Base-by-base conservation (phyloP, 2,888 invertebrate genomes). In the Hemithea aestivaria region DNA sequence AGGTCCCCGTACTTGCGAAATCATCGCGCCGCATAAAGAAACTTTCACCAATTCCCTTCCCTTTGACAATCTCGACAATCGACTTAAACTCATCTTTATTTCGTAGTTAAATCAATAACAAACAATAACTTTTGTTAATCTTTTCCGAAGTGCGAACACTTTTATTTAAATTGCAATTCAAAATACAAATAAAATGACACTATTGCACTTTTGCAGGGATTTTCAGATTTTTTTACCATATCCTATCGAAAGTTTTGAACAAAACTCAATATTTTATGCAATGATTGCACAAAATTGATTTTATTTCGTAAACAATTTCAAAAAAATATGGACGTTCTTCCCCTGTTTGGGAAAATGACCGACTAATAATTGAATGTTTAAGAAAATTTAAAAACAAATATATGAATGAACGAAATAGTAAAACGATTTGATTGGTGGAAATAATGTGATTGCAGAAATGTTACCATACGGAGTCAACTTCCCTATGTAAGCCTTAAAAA, bases 31-130 rank as follows among this genome's bases (percentile, higher is more conserved):
- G 50, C 70, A 72, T 60, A 76, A 61, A 48, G 65, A 64, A 56
- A 75, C 81, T 83, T 84, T 84, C 81, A 84, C 80, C 57, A 78
- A 61, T 68, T 76, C 76, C 50, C 68, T 16, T 16, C 16, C 66
- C 58, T 64, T 74, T 47, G 70, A 60, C 32, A 66, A 67, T 66
- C 72, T 45, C 42, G 53, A 54, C 42, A 66, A 71, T 49, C 83
- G 69, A 48, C 87, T 87, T 32, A 88, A 69, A 77, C 87, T 87
- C 87, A 88, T 87, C 16, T 62, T 73, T 83, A 40, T 24, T 7
- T 1, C 2, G 10, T 11, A 6, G 7, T 7, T 5, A 10, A 7
- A 10, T 33, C 7, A 10, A 45, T 28, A 38, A 27, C 25, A 28
- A 34, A 9, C 24, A 25, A 48, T 16, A 16, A 16, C 16, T 16